Conservation (phyloP, 2,888 invertebrate genomes). For the Synanthedon vespiformis region DNA sequence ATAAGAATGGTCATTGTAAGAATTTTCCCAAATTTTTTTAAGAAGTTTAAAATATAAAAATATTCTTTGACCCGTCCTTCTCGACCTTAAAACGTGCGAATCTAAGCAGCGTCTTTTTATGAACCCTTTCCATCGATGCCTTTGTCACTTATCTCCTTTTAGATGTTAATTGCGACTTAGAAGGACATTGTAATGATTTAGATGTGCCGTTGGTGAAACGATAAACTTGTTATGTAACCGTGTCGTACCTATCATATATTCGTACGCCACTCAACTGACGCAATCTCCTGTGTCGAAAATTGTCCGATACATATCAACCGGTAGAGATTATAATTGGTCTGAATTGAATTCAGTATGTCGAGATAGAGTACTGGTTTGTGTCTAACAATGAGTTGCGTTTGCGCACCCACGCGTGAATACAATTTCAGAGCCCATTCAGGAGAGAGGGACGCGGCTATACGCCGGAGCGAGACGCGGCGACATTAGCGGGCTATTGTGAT, state of each 20-base stretch:
- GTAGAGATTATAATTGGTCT: neutral
- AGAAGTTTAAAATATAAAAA: neutral
- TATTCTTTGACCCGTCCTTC: neutral
- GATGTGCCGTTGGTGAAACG: slow-evolving; percentile 13
- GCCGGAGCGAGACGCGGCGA: slow-evolving; percentile 27
- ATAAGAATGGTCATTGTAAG: too few relatives aligned
- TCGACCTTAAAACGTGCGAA: neutral
- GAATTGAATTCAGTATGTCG: slow-evolving; percentile 16
- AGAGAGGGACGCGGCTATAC: slow-evolving; percentile 22
- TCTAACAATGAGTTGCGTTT: slow-evolving; percentile 49
- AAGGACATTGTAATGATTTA: slow-evolving; percentile 23
- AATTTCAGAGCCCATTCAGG: slow-evolving; percentile 50
- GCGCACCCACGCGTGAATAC: slow-evolving; percentile 63
- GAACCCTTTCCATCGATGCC: slow-evolving; percentile 23
- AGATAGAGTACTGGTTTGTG: slow-evolving; percentile 21
- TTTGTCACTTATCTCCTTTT: slow-evolving; percentile 36
- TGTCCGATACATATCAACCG: too few relatives aligned
- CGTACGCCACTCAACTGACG: too few relatives aligned
- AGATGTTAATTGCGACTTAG: slow-evolving; percentile 43
- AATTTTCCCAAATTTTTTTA: neutral
- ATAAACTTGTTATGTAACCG: neutral
- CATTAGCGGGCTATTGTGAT: slow-evolving; percentile 50
- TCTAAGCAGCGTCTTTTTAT: slow-evolving; percentile 10
- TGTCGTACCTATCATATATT: neutral
- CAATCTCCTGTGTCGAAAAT: too few relatives aligned